These are phyloP conservation scores for Prenolepis imparis DNA, from an alignment of 2,888 invertebrate species.

Conservation along the genomic window DNA sequence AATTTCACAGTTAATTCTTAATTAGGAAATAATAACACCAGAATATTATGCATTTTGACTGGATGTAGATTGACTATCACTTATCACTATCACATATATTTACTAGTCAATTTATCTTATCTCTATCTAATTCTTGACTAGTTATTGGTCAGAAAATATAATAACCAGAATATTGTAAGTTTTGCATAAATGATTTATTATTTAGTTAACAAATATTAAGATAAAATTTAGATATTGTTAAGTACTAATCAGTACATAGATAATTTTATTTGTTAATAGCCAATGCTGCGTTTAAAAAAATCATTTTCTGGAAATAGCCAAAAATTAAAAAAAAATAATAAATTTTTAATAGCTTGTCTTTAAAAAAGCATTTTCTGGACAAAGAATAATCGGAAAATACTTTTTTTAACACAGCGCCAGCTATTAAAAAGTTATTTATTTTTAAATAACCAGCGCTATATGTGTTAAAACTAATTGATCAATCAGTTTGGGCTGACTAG, in stretches of 20 bases:
- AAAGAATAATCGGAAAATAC: not conserved
- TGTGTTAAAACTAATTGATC: not conserved
- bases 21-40: not conserved
- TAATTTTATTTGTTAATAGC: not conserved
- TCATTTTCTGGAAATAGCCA: not conserved
- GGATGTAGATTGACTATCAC: not conserved
- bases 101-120: not conserved
- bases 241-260: not conserved
- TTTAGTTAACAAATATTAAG: not conserved
- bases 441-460: not conserved
- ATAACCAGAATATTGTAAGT: not conserved
- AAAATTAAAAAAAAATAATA: not conserved
- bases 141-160: not conserved
- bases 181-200: not conserved
- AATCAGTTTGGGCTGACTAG: not conserved
- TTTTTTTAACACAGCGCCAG: conserved; percentile 1
- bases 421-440: not conserved
- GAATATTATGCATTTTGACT: not conserved
- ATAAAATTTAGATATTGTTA: not conserved
- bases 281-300: not conserved
- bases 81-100: too few relatives aligned
- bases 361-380: not conserved
- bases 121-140: not conserved
- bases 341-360: not conserved
- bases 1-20: not conserved